These are phyloP conservation scores for Criorhina ranunculi DNA, from an alignment of 2,888 invertebrate species.

Conservation along the genomic window DNA sequence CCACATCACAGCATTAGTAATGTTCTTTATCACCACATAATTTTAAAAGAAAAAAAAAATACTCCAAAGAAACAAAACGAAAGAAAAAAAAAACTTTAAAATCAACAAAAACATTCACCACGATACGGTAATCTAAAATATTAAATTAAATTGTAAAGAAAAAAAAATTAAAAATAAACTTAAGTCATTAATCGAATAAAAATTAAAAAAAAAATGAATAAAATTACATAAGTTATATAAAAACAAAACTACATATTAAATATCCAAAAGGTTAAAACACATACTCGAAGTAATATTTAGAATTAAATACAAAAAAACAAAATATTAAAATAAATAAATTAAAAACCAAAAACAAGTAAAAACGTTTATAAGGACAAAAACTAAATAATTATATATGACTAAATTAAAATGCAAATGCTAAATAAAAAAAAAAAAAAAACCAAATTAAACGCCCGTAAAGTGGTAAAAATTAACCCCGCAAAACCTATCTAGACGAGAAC, in stretches of 20 bases:
- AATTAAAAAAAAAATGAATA: slow-evolving; percentile 78
- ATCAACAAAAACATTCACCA: slow-evolving; percentile 57
- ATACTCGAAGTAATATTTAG: slow-evolving; percentile 70
- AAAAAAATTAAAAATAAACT: slow-evolving; percentile 52
- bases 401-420: slow-evolving; percentile 40
- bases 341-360: slow-evolving; percentile 80
- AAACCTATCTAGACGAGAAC: slow-evolving; percentile 21
- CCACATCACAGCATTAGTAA: slow-evolving; percentile 59
- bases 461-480: slow-evolving; percentile 52
- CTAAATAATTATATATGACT: slow-evolving; percentile 40
- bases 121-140: slow-evolving; percentile 69
- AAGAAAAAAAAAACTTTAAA: slow-evolving; percentile 39
- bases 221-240: slow-evolving; percentile 63
- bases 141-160: slow-evolving; percentile 48
- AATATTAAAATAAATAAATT: slow-evolving; percentile 77
- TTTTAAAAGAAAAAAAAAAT: slow-evolving; percentile 11
- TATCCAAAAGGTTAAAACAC: slow-evolving; percentile 61
- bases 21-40: slow-evolving; percentile 65
- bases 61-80: not conserved
- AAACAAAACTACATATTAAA: slow-evolving; percentile 59
- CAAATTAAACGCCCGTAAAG: slow-evolving; percentile 46
- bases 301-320: slow-evolving; percentile 67
- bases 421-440: slow-evolving; percentile 39
- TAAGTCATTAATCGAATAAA: slow-evolving; percentile 76
- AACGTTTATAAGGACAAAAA: slow-evolving; percentile 78